Percentiles rank a stretch among this genome's conserved stretches.
Conservation (phyloP, 2,888 invertebrate genomes). For the Drosophila setosimentum region DNA sequence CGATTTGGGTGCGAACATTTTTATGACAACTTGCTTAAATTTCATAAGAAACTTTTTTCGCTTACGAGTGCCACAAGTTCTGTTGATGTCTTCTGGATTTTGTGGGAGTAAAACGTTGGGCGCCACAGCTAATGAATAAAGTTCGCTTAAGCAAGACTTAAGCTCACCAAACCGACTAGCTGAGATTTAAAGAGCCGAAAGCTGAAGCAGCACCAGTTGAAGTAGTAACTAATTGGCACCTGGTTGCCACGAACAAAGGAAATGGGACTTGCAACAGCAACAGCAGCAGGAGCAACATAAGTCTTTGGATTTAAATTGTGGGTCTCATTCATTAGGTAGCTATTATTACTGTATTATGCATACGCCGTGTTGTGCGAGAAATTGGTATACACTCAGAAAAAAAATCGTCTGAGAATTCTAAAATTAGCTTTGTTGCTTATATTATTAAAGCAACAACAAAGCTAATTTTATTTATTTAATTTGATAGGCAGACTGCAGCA, state of each 20-base stretch:
- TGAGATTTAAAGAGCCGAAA: conserved; percentile 29
- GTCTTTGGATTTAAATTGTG: conserved; percentile 20
- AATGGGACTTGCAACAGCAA: background rate
- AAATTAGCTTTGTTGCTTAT: background rate
- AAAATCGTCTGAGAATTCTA: background rate
- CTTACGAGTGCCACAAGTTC: conserved; percentile 51
- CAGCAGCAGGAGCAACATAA: conserved; percentile 13
- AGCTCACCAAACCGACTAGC: conserved; percentile 26
- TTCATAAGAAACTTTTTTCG: conserved; percentile 77
- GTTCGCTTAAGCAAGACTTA: conserved; percentile 63
- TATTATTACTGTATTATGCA: conserved; percentile 34
- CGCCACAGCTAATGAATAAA: conserved; percentile 71
- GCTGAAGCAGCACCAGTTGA: conserved; percentile 11
- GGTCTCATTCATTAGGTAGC: background rate
- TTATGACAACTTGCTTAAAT: conserved; percentile 81
- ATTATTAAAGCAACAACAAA: too few species aligned
- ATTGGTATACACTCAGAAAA: background rate
- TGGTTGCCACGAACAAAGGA: conserved; percentile 28
- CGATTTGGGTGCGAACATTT: conserved; percentile 71
- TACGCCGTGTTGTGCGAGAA: background rate
- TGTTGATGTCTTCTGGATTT: conserved; percentile 45
- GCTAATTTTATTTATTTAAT: too few species aligned
- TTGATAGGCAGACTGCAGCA: too few species aligned
- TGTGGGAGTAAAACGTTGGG: conserved; percentile 21
- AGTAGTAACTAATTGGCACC: conserved; percentile 34